These are phyloP conservation scores for Rhinopomastus cyanomelas DNA, from an alignment of 2,113 vertebrate genomes.

Conservation along the genomic window DNA sequence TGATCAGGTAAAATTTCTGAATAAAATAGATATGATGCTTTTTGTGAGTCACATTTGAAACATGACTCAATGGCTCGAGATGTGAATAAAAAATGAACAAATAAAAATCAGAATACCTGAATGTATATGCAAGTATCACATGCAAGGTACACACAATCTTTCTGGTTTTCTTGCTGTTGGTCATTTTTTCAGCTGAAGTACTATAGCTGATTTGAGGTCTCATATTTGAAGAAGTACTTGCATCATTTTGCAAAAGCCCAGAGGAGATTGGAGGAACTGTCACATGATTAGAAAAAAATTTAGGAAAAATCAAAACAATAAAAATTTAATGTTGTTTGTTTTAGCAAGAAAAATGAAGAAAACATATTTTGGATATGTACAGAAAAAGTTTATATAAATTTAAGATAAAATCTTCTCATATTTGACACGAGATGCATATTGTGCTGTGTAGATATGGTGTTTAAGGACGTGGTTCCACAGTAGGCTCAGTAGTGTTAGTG, in stretches of 20 bases:
- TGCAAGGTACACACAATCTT: background rate
- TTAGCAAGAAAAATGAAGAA: background rate
- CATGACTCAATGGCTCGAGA: background rate
- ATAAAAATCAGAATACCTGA: rapidly evolving
- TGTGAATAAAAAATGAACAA: background rate
- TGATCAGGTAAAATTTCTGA: slow-evolving; percentile 3
- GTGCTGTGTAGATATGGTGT: too few relatives aligned
- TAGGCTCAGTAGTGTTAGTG: too few relatives aligned
- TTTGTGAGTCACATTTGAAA: background rate
- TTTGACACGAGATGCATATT: background rate
- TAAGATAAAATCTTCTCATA: background rate
- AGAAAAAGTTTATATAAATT: background rate
- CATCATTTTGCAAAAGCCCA: background rate
- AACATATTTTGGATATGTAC: background rate
- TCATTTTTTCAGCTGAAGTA: background rate
- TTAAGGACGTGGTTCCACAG: too few relatives aligned
- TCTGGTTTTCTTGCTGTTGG: background rate
- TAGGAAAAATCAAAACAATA: background rate
- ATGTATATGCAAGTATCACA: background rate
- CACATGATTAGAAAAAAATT: background rate
- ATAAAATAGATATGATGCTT: background rate
- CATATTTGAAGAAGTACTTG: background rate
- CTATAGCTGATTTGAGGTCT: background rate
- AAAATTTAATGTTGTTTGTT: rapidly evolving
- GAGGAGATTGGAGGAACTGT: background rate